These are phyloP conservation scores for Odobenus rosmarus DNA, from an alignment of 2,113 vertebrate genomes.

Conservation along the genomic window DNA sequence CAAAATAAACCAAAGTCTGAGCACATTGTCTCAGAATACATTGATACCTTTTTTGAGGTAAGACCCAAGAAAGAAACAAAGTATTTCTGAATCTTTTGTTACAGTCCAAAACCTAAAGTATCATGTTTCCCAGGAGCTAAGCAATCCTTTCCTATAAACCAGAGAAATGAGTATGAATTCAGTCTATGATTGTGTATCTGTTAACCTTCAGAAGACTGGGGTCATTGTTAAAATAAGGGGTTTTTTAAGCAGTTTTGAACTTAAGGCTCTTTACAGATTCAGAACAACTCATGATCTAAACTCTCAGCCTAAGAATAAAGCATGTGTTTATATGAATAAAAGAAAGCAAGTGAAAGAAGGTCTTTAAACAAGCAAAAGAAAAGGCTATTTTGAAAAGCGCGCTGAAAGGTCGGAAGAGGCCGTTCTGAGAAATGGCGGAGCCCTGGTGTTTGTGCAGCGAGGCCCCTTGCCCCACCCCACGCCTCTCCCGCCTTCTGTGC, in stretches of 20 bases:
- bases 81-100: background rate
- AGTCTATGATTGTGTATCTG: background rate
- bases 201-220: background rate
- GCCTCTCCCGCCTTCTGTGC: background rate
- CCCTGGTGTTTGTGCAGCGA: background rate
- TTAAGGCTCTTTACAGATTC: background rate
- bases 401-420: background rate
- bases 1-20: conserved; percentile 99
- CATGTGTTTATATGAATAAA: background rate
- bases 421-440: background rate
- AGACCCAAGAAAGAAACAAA: conserved; percentile 16
- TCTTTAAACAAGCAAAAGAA: background rate
- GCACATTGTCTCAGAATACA: conserved; percentile 98
- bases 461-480: background rate
- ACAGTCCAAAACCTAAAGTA: background rate
- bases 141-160: background rate
- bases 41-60: conserved; percentile 99
- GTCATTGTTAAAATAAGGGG: background rate
- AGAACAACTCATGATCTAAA: background rate
- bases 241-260: background rate
- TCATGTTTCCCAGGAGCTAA: background rate
- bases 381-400: background rate
- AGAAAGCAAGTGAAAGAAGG: background rate
- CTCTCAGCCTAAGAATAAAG: background rate
- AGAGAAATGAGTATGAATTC: background rate